Conservation (phyloP, 2,888 invertebrate species). For the Coenonympha glycerion region DNA sequence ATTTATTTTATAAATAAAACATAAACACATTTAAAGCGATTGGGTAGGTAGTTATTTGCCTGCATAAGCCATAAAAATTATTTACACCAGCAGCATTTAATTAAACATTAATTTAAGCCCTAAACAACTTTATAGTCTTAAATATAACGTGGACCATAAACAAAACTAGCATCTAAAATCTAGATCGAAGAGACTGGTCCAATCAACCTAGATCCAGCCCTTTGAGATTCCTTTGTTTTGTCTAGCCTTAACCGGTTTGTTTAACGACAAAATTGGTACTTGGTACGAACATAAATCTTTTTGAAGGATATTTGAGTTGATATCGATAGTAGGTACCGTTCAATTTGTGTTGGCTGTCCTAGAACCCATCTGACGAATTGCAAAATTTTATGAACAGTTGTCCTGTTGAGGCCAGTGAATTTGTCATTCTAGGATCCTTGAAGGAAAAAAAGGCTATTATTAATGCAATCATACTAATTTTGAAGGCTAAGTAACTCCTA, state of each 20-base stretch:
- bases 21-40: no score
- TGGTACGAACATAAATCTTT: slow-evolving; percentile 2
- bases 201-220: slow-evolving; percentile 38
- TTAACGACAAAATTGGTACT: slow-evolving; percentile 16
- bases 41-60: no score
- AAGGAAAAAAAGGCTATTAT: no score
- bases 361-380: not conserved
- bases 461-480: no score
- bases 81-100: not conserved
- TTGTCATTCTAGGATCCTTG: no score
- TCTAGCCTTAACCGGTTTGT: slow-evolving; percentile 25
- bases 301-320: slow-evolving; percentile 6
- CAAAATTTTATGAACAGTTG: not conserved
- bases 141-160: slow-evolving; percentile 30
- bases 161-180: slow-evolving; percentile 34
- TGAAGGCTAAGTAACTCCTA: no score
- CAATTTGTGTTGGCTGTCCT: slow-evolving; percentile 2
- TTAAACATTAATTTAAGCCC: not conserved
- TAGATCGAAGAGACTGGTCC: slow-evolving; percentile 36
- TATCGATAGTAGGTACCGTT: slow-evolving; percentile 1
- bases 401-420: no score
- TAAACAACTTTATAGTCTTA: slow-evolving; percentile 18
- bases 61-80: no score
- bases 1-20: no score
- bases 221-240: slow-evolving; percentile 36